Evolutionary conservation across 92 coral and sea anemone genomes (phyloP).

Genomic region (Palythoa grandiflora): DNA sequence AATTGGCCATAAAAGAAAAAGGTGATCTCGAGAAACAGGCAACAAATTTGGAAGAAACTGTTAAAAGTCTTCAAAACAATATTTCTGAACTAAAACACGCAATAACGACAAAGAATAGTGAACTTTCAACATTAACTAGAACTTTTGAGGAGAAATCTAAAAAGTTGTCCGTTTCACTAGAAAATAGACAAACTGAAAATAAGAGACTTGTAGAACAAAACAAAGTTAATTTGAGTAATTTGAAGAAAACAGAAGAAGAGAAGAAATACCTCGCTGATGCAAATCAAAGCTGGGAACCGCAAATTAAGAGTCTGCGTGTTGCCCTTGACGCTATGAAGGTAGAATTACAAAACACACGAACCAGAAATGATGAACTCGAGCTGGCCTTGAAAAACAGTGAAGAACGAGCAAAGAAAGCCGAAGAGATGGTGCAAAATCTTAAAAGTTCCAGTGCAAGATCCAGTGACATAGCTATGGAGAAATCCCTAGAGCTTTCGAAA

Average conservation of each 20-base stretch:
- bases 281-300: conserved; percentile 62
- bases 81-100: conserved; percentile 61
- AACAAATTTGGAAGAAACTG: conserved; percentile 60
- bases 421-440: conserved; percentile 65
- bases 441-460: conserved; percentile 79
- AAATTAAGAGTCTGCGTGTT: conserved; percentile 51
- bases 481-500: conserved; percentile 90
- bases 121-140: conserved; percentile 60
- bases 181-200: conserved; percentile 65
- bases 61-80: conserved; percentile 69
- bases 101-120: conserved; percentile 57
- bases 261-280: conserved; percentile 40
- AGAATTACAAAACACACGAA: conserved; percentile 60
- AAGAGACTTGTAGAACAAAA: conserved; percentile 57
- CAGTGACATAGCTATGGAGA: conserved; percentile 97
- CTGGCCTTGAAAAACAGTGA: conserved; percentile 57
- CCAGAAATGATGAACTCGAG: conserved; percentile 66
- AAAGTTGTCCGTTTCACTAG: conserved; percentile 62
- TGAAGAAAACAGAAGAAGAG: conserved; percentile 61
- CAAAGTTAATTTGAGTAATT: conserved; percentile 47
- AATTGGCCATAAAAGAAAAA: conserved; percentile 61
- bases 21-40: conserved; percentile 65
- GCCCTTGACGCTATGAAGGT: conserved; percentile 67
- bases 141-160: conserved; percentile 72
- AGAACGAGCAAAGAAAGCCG: conserved; percentile 66